Evolutionary conservation across 2,888 invertebrate species (phyloP), one percentile per base, ranked within the genome.

Genomic region (Pandemis corylana): DNA sequence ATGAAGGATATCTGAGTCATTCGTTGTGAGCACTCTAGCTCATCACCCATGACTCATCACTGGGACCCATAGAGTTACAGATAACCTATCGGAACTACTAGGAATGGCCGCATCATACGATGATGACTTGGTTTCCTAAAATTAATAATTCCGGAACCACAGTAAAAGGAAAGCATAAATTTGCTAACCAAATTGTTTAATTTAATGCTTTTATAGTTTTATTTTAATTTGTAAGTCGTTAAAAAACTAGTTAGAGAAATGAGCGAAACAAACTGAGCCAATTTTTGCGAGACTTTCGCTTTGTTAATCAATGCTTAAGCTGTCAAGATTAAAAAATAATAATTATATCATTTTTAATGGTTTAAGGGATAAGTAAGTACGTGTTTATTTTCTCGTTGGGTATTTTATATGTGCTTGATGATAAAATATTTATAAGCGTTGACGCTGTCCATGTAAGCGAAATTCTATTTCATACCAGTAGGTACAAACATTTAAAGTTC

Each of bases 1-100:
- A 42, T 63, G 13, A 64, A 20, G 64, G 64, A 51, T 64, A 46
- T 46, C 15, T 64, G 64, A 64, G 46, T 64, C 64, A 64, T 64
- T 44, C 64, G 20, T 6, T 53, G 15, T 53, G 15, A 7, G 13
- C 53, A 53, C 28, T n/a, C 15, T 44, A 15, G 15, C 15, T 15
- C 15, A 42, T 4, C 9, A 42, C n/a, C 36, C 42, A 63, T 63
- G 15, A 12, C 9, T 59, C 59, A 59, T 28, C 28, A 59, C 5
- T 59, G 59, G 59, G 7, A 65, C 10, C 15, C 46, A 13, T 65
- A 9, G 46, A 46, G 46, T 49, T 65, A 13, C 20, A 15, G 46
- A 65, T 65, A 46, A 65, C 64, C 46, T 65, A 20, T n/a, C 20
- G 6, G 10, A 46, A 20, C 46, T 49, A 46, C 28, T 20, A 28